Percentiles rank a stretch among this genome's conserved stretches.
These are phyloP conservation scores for Chelonus insularis DNA, from an alignment of 1,140 invertebrate genomes.

Conservation along the genomic window DNA sequence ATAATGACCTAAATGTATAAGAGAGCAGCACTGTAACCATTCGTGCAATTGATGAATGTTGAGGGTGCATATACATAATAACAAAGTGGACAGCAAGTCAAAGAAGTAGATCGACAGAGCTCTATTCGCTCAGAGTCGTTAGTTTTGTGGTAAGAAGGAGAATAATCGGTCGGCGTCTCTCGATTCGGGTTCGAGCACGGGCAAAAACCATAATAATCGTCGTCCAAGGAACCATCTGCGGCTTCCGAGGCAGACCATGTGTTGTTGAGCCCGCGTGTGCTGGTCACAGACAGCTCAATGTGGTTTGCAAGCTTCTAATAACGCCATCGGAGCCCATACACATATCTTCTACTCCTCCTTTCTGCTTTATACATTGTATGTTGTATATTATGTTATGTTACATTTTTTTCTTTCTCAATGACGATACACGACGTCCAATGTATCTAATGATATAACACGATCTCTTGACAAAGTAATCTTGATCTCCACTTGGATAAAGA, in stretches of 20 bases:
- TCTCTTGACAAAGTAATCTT: background rate
- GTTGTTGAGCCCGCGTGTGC: constrained; percentile 9
- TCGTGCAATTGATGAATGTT: too few relatives aligned
- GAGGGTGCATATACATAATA: background rate
- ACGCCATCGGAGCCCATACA: constrained; percentile 12
- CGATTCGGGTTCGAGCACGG: background rate
- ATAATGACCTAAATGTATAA: too few relatives aligned
- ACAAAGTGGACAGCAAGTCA: background rate
- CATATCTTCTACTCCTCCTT: background rate
- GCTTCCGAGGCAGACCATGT: constrained; percentile 26
- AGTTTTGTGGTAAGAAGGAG: constrained; percentile 14
- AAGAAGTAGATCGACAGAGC: background rate
- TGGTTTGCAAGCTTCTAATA: constrained; percentile 13
- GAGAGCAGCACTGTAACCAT: too few relatives aligned
- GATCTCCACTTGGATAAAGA: background rate
- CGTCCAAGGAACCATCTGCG: constrained; percentile 27
- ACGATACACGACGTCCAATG: constrained; percentile 7
- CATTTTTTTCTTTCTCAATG: background rate
- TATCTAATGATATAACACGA: constrained; percentile 16
- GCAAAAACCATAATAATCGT: constrained; percentile 27
- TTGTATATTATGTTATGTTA: background rate
- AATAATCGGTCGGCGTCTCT: background rate
- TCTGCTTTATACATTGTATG: constrained; percentile 4
- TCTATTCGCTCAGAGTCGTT: background rate
- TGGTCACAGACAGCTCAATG: constrained; percentile 15